Evolutionary conservation across 2,888 invertebrate genomes (phyloP).

Genomic region (Hirtodrosophila confusa): DNA sequence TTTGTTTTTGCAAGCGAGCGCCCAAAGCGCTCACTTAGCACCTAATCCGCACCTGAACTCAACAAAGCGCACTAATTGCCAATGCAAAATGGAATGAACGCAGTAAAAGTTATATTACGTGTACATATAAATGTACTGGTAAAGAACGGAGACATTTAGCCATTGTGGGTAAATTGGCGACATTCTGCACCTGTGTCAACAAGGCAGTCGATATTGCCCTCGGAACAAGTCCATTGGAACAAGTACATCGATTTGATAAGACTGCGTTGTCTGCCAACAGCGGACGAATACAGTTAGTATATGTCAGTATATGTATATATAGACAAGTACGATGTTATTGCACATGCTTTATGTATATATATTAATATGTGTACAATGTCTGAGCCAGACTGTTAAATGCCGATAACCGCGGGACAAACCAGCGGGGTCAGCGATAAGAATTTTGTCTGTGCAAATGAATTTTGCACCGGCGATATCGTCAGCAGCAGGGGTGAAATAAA

Average conservation of each 20-base stretch:
- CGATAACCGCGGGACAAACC: slow-evolving; percentile 49
- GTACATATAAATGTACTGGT: not conserved
- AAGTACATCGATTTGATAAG: slow-evolving; percentile 34
- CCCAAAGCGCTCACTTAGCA: slow-evolving; percentile 5
- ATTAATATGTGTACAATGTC: not conserved
- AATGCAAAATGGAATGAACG: slow-evolving; percentile 9
- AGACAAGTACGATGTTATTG: not conserved
- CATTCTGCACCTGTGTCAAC: slow-evolving; percentile 20
- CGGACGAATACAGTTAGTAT: slow-evolving; percentile 15
- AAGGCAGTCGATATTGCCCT: slow-evolving; percentile 1
- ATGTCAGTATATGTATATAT: not conserved
- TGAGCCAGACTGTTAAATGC: not conserved
- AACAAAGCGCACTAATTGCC: slow-evolving; percentile 17
- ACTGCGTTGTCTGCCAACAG: not conserved
- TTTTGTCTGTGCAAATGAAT: slow-evolving; percentile 28
- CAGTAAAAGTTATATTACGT: slow-evolving; percentile 27
- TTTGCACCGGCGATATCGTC: slow-evolving; percentile 13
- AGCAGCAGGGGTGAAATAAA: slow-evolving; percentile 23
- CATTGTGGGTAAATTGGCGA: not conserved
- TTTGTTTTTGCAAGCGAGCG: slow-evolving; percentile 5
- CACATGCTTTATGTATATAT: not conserved
- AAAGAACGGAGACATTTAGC: not conserved
- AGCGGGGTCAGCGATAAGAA: slow-evolving; percentile 52
- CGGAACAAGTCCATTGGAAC: not conserved
- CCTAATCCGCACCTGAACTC: slow-evolving; percentile 42